A percentile compares a stretch with the other conserved stretches of the same genome.
Evolutionary conservation across 2,888 invertebrate genomes (phyloP).

Genomic region (Drosophila peninsularis): DNA sequence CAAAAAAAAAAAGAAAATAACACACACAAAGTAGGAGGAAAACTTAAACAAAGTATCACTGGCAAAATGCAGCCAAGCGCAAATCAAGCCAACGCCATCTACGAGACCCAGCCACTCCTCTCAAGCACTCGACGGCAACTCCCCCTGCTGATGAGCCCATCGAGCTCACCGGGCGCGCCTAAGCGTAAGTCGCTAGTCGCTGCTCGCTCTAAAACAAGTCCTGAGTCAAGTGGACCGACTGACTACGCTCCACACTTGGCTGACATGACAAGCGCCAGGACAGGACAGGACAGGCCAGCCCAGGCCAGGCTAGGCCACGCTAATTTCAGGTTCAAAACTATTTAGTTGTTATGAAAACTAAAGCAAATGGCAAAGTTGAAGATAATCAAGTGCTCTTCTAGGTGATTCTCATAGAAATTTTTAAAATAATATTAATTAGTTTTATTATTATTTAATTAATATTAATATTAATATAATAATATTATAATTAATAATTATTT

Average conservation of each 20-base stretch:
- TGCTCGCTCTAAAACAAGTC: conserved; percentile 41
- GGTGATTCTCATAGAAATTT: background rate
- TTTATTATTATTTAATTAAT: no score
- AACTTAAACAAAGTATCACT: conserved; percentile 78
- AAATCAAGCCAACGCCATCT: conserved; percentile 57
- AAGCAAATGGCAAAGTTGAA: background rate
- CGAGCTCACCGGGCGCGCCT: conserved; percentile 52
- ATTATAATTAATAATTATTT: no score
- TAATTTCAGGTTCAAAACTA: conserved; percentile 74
- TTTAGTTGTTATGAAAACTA: background rate
- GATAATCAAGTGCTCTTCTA: background rate
- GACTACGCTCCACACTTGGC: conserved; percentile 61
- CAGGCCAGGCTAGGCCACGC: conserved; percentile 25
- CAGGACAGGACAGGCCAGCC: conserved; percentile 28
- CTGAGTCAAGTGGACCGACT: conserved; percentile 59
- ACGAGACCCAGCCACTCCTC: conserved; percentile 41
- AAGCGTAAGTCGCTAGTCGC: conserved; percentile 45
- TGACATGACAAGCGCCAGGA: conserved; percentile 51
- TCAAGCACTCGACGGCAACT: conserved; percentile 50
- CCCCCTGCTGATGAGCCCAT: background rate
- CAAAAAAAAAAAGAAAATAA: background rate
- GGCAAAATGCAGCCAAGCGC: conserved; percentile 73
- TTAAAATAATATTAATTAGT: no score
- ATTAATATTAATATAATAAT: no score
- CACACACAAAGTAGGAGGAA: conserved; percentile 20